Evolutionary conservation across 1,140 invertebrate species (phyloP).

Genomic region (Leucophenga varia): DNA sequence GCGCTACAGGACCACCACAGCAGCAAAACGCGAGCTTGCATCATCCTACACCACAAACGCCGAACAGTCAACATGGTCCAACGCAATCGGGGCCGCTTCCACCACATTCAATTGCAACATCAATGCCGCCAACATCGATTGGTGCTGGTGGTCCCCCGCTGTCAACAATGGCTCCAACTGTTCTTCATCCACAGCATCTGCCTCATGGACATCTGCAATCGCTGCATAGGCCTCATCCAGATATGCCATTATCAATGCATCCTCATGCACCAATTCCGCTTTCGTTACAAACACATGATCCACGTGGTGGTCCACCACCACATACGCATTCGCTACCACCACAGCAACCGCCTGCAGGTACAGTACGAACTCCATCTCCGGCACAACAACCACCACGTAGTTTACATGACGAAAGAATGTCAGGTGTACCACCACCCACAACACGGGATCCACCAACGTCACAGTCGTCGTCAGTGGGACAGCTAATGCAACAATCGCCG

Average conservation of each 20-base stretch:
- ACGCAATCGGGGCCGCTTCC: slow-evolving; percentile 11
- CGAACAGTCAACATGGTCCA: slow-evolving; percentile 5
- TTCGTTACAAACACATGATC: slow-evolving; percentile 43
- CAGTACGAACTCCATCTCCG: slow-evolving; percentile 50
- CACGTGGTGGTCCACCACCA: slow-evolving; percentile 29
- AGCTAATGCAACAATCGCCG: slow-evolving; percentile 38
- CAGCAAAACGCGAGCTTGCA: slow-evolving; percentile 3
- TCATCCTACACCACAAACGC: slow-evolving; percentile 4
- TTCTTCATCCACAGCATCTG: slow-evolving; percentile 45
- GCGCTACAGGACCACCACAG: slow-evolving; percentile 16
- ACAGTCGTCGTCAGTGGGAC: slow-evolving; percentile 33
- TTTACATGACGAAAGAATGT: slow-evolving; percentile 30
- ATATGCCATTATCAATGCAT: slow-evolving; percentile 43
- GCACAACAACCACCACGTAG: slow-evolving; percentile 43
- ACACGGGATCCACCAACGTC: slow-evolving; percentile 31
- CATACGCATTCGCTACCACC: slow-evolving; percentile 51
- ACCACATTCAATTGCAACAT: slow-evolving; percentile 31
- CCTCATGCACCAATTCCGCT: slow-evolving; percentile 43
- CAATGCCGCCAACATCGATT: slow-evolving; percentile 32
- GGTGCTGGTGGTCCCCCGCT: slow-evolving; percentile 29
- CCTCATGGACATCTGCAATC: slow-evolving; percentile 34
- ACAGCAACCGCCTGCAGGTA: slow-evolving; percentile 55
- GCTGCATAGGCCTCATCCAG: slow-evolving; percentile 44
- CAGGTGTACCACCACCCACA: slow-evolving; percentile 47
- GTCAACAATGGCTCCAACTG: slow-evolving; percentile 42